Conservation (phyloP, 2,113 vertebrate genomes). For the Cynocephalus volans region DNA sequence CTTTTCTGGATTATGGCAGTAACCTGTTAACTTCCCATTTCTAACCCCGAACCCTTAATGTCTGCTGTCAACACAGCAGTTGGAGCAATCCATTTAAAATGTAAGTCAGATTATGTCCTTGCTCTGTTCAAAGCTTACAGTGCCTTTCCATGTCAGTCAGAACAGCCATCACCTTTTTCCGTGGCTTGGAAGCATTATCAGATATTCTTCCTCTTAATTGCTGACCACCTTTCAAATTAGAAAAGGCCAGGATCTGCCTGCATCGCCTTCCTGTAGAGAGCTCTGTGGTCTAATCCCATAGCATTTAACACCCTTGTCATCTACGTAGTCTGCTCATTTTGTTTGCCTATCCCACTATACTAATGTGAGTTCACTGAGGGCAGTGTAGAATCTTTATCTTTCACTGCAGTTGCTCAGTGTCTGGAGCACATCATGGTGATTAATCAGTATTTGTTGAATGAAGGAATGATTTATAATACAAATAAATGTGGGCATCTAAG, state of each 20-base stretch:
- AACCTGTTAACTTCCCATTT: background rate
- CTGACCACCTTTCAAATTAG: background rate
- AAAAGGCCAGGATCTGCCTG: background rate
- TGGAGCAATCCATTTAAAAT: background rate
- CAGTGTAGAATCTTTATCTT: background rate
- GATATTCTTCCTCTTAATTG: constrained; percentile 11
- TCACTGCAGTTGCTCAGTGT: background rate
- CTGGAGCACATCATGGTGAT: background rate
- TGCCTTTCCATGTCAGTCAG: background rate
- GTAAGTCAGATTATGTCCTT: background rate
- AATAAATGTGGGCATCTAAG: background rate
- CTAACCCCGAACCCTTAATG: background rate
- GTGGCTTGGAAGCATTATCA: background rate
- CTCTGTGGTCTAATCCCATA: background rate
- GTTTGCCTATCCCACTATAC: background rate
- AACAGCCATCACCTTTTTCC: background rate
- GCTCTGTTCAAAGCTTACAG: background rate
- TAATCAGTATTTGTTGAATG: background rate
- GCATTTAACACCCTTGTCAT: background rate
- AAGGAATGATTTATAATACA: constrained; percentile 1
- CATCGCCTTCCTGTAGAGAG: background rate
- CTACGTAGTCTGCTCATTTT: background rate
- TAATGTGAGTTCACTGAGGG: background rate
- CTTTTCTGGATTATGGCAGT: background rate
- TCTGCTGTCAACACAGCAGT: background rate